phyloP scores from a whole-genome alignment of 2,113 vertebrate genomes.

The Campylomormyrus numenius region DNA sequence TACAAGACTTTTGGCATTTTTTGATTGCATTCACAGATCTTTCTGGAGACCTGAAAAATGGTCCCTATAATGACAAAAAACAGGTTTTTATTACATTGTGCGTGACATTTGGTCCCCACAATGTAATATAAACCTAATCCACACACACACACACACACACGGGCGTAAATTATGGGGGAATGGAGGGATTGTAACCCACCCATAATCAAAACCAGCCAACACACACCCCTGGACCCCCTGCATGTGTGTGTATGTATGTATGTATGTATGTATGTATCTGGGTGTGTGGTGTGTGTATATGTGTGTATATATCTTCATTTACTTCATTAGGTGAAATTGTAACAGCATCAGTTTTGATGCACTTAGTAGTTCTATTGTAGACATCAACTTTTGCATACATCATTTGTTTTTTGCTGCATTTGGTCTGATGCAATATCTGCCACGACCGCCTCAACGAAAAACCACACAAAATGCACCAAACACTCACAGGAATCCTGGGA shows the following conservation, averaged over 20 bases:
- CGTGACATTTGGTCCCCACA: too few relatives aligned
- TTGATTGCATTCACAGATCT: too few relatives aligned
- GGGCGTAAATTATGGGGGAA: too few relatives aligned
- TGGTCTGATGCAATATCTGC: background rate
- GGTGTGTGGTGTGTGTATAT: background rate
- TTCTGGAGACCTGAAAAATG: too few relatives aligned
- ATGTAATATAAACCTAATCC: too few relatives aligned
- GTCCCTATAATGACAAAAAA: too few relatives aligned
- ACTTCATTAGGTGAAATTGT: background rate
- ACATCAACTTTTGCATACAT: background rate
- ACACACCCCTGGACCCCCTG: background rate
- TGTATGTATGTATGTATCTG: background rate
- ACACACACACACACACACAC: too few relatives aligned
- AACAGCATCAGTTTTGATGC: too few relatives aligned
- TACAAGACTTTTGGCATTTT: too few relatives aligned
- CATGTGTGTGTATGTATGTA: background rate
- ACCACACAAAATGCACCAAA: background rate
- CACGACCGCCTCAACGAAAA: background rate
- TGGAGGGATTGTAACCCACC: too few relatives aligned
- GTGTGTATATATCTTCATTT: background rate
- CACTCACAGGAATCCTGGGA: background rate
- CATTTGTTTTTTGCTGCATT: background rate
- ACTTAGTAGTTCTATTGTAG: background rate
- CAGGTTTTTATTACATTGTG: too few relatives aligned
- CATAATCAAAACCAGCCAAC: too few relatives aligned